Conservation (phyloP, 92 coral and sea anemone genomes). For the Zoanthus solanderi region DNA sequence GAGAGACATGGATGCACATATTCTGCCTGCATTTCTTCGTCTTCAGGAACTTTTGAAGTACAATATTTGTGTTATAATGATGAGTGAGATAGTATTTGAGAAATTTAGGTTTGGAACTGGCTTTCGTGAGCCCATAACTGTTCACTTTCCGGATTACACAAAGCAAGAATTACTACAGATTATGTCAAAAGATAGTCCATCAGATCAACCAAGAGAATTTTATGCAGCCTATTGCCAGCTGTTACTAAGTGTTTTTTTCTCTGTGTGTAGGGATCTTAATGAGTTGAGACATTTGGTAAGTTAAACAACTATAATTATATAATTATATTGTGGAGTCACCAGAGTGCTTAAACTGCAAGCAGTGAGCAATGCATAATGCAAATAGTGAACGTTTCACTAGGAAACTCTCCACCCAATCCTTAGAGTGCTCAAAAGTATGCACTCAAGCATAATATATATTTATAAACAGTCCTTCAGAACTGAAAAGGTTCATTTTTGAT, state of each 20-base stretch:
- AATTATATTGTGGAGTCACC: too few relatives aligned
- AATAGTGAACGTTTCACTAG: too few relatives aligned
- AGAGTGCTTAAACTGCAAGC: too few relatives aligned
- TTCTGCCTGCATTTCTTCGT: constrained; percentile 83
- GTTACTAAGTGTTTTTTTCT: constrained; percentile 87
- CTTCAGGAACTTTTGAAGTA: constrained; percentile 85
- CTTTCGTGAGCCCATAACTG: constrained; percentile 75
- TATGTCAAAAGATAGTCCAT: constrained; percentile 80
- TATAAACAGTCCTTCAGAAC: too few relatives aligned
- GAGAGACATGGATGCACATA: constrained; percentile 87
- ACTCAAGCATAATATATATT: too few relatives aligned
- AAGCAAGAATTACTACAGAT: constrained; percentile 83
- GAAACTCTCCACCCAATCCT: too few relatives aligned
- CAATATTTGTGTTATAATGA: constrained; percentile 86
- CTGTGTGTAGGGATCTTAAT: constrained; percentile 91
- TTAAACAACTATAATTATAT: neutral
- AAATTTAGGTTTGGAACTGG: constrained; percentile 96
- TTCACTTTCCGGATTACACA: constrained; percentile 89
- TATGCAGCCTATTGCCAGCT: constrained; percentile 90
- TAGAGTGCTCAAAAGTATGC: too few relatives aligned
- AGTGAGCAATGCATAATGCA: too few relatives aligned
- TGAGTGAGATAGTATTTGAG: constrained; percentile 92
- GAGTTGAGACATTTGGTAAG: constrained; percentile 95
- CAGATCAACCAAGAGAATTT: constrained; percentile 78
- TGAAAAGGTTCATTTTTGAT: too few relatives aligned